A percentile compares a stretch with the other conserved stretches of the same genome.
These are phyloP conservation scores for Charanyca ferruginea DNA, from an alignment of 2,888 invertebrate species.

Conservation along the genomic window DNA sequence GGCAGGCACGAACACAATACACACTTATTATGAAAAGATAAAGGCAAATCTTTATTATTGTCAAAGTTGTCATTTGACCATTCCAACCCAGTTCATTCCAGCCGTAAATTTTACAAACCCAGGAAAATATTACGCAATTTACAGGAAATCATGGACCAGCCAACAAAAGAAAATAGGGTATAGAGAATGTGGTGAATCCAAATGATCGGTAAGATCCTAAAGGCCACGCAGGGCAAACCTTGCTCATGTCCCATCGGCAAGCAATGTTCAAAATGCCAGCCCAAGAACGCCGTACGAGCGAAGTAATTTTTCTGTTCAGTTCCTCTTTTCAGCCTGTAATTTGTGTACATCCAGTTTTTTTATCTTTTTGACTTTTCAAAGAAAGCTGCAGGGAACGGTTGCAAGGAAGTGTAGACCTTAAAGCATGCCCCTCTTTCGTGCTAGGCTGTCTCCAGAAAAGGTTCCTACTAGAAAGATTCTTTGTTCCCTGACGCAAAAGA, in stretches of 20 bases:
- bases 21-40: slow-evolving; percentile 8
- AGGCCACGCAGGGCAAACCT: slow-evolving; percentile 54
- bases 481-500: no score
- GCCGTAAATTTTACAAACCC: slow-evolving; percentile 13
- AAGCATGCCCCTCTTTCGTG: no score
- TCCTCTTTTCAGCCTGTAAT: background rate
- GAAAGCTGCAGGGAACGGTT: background rate
- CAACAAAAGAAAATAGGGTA: background rate
- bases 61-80: slow-evolving; percentile 39
- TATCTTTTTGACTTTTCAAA: background rate
- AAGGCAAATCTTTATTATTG: background rate
- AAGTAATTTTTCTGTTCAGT: slow-evolving; percentile 65
- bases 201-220: slow-evolving; percentile 68
- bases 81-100: background rate
- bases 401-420: no score
- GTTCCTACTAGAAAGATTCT: no score
- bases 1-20: background rate
- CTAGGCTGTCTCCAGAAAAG: no score
- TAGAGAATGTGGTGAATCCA: slow-evolving; percentile 51
- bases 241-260: slow-evolving; percentile 65
- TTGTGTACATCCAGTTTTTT: background rate
- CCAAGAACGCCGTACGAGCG: slow-evolving; percentile 49
- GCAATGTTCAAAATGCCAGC: slow-evolving; percentile 59
- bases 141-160: slow-evolving; percentile 18
- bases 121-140: no score